These are phyloP conservation scores for Malurus elegans DNA, from an alignment of 2,113 vertebrate species.

Conservation along the genomic window DNA sequence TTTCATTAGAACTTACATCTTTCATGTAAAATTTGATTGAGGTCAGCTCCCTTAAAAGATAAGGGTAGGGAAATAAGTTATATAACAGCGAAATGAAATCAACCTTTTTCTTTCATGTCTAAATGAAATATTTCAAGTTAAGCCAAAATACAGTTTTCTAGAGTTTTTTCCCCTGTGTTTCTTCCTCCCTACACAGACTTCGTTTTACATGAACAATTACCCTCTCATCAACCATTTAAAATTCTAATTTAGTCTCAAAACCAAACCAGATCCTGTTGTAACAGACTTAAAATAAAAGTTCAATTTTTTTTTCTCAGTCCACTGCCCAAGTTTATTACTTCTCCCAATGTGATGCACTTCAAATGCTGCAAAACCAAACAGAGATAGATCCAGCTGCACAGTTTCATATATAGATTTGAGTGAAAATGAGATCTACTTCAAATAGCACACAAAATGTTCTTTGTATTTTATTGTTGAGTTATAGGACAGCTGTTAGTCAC, in stretches of 20 bases:
- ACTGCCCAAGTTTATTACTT: neutral
- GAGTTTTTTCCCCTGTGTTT: neutral
- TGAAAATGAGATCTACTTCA: neutral
- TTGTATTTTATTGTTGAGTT: neutral
- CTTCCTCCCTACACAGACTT: neutral
- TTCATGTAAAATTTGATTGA: conserved; percentile 28
- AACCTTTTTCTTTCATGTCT: neutral
- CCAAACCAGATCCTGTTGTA: neutral
- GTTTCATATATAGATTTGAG: neutral
- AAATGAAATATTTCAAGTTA: neutral
- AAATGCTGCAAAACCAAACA: neutral
- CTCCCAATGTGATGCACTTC: neutral
- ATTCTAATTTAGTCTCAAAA: neutral
- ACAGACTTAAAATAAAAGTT: neutral
- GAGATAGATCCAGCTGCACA: neutral
- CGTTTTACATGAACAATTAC: neutral
- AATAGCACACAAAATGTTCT: neutral
- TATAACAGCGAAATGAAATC: neutral
- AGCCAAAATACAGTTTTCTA: neutral
- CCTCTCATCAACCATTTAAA: neutral
- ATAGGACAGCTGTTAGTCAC: neutral
- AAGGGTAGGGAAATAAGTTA: neutral
- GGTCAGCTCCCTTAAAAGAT: neutral
- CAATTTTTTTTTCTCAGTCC: neutral
- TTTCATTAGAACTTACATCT: neutral